These are phyloP conservation scores for rat (Rattus norvegicus) DNA, from an alignment of 2,113 vertebrate genomes.

Conservation along the genomic window GRCr8 NC_086035.1:6493501-6494000, in stretches of 20 bases:
- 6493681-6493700: no score
- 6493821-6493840: no score
- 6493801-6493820: background rate
- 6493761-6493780: background rate
- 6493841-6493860: background rate
- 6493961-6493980: no score
- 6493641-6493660: background rate
- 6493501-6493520: background rate
- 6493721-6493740: no score
- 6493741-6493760: background rate
- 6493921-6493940: no score
- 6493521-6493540: background rate
- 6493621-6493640: background rate
- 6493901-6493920: background rate
- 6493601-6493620: background rate
- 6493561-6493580: background rate
- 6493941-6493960: background rate
- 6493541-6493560: rapidly evolving
- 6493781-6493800: background rate
- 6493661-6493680: no score
- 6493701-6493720: no score
- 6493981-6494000: no score
- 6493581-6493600: background rate
- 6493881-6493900: background rate
- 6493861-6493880: background rate